Conservation (phyloP, 2,797 vertebrate species). For the Gymnothorax reevesii region DNA sequence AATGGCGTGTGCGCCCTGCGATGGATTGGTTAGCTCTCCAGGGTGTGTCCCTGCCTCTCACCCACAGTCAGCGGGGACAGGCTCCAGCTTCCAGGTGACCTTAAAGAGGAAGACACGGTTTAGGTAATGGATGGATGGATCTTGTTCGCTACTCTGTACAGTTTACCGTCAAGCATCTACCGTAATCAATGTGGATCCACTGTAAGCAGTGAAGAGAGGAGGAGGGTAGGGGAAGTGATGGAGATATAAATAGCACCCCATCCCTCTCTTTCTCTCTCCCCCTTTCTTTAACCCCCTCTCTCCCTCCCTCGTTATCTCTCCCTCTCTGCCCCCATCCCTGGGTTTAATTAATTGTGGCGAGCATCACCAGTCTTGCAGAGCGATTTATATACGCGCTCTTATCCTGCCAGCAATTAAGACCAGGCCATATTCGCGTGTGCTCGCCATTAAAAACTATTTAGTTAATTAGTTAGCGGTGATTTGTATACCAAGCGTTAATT, state of each 20-base stretch:
- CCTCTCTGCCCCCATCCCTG: background rate
- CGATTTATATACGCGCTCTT: conserved; percentile 26
- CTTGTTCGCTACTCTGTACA: too few species aligned
- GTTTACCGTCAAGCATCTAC: too few species aligned
- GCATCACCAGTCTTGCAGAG: conserved; percentile 35
- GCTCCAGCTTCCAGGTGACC: too few species aligned
- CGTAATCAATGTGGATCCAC: too few species aligned
- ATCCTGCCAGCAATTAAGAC: conserved; percentile 49
- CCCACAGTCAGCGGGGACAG: too few species aligned
- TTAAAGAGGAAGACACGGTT: too few species aligned
- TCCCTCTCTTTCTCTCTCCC: conserved; percentile 27
- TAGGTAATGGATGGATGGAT: too few species aligned
- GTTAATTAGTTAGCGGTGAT: conserved; percentile 66
- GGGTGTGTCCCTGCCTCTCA: too few species aligned
- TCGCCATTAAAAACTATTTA: conserved; percentile 67
- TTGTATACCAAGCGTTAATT: conserved; percentile 63
- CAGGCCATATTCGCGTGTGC: conserved; percentile 44
- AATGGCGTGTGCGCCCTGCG: too few species aligned
- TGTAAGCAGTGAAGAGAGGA: background rate
- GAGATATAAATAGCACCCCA: conserved; percentile 31
- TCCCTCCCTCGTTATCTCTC: too few species aligned
- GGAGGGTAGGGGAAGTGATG: background rate
- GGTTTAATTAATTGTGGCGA: conserved; percentile 46
- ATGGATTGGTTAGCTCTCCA: too few species aligned
- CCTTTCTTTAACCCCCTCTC: conserved; percentile 37